Base-by-base conservation (phyloP, 1,140 invertebrate species). In the Tetraneura akinire region DNA sequence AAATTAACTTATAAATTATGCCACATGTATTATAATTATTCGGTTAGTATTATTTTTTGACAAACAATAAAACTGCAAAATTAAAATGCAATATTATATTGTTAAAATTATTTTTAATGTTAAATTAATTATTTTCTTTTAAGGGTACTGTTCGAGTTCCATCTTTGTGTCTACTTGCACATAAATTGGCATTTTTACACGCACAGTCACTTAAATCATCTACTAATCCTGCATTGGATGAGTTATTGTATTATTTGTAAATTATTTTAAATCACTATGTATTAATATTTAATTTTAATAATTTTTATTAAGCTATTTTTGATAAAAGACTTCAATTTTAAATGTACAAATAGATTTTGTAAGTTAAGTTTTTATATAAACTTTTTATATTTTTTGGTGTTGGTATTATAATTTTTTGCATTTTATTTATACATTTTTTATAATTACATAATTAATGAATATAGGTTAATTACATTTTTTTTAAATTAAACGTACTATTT, bases 141-240 rank as follows among this genome's bases (percentile, higher is more conserved):
- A n/a, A 87, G 86, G 93, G 92, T 1, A 94, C 94, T 0, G 90
- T 95, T 0, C 85, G 92, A 14, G 94, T 96, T 0, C 94, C 94
- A 0, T 92, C 94, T 0, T 92, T 92, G 0, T 94, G 93, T 81
- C 93, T 95, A 83, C 93, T 93, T 83, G 92, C 94, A 8, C 94
- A 96, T 82, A 96, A 96, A 84, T 83, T 96, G 81, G 94, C 94
- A 0, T 95, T 92, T 82, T 85, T 95, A 0, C 89, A 92, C 10
- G 91, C 92, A 0, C 91, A 94, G 82, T 88, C 86, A 49, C 86
- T 94, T n/a, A 89, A 92, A 81, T 85, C 88, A 51, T 81, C 87
- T 3, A 91, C 66, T 23, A 68, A 85, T 26, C 23, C 83, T 2
- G 82, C 83, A 1, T 82, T 90, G 5, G 85, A 88, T 32, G 87